Conservation (phyloP, 2,888 invertebrate species). For the Cheilosia impressa region DNA sequence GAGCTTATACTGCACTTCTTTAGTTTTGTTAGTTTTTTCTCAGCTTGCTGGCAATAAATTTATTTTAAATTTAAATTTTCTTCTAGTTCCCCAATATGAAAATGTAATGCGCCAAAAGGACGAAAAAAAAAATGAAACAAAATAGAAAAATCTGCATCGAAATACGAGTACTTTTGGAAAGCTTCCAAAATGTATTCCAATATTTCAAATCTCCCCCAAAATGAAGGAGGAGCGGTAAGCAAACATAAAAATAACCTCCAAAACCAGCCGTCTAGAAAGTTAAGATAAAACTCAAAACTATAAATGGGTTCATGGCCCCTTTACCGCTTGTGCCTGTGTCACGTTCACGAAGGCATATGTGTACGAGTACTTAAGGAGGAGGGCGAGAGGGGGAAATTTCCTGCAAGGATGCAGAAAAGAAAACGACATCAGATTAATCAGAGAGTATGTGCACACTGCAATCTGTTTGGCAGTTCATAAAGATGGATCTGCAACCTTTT, state of each 20-base stretch:
- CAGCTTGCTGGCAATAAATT: constrained; percentile 9
- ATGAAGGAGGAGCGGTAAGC: neutral
- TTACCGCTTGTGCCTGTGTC: neutral
- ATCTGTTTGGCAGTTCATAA: constrained; percentile 66
- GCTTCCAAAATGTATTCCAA: constrained; percentile 58
- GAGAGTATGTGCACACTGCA: constrained; percentile 36
- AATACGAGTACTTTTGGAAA: constrained; percentile 45
- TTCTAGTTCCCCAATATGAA: neutral
- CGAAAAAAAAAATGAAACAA: neutral
- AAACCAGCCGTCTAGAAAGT: constrained; percentile 68
- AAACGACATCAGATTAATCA: constrained; percentile 57
- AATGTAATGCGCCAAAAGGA: constrained; percentile 13
- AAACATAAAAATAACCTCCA: constrained; percentile 22
- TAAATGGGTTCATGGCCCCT: constrained; percentile 41
- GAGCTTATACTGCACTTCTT: neutral
- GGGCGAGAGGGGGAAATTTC: neutral
- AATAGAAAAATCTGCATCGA: constrained; percentile 42
- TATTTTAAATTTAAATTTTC: constrained; percentile 38
- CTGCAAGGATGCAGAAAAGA: constrained; percentile 24
- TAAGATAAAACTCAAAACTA: constrained; percentile 58
- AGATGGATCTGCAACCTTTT: constrained; percentile 51
- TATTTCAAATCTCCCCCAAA: constrained; percentile 2
- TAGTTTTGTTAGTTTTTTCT: neutral
- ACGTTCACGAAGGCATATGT: constrained; percentile 30
- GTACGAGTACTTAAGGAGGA: neutral